Base-by-base conservation (phyloP, 1,140 invertebrate genomes). In the Elymnias hypermnestra region DNA sequence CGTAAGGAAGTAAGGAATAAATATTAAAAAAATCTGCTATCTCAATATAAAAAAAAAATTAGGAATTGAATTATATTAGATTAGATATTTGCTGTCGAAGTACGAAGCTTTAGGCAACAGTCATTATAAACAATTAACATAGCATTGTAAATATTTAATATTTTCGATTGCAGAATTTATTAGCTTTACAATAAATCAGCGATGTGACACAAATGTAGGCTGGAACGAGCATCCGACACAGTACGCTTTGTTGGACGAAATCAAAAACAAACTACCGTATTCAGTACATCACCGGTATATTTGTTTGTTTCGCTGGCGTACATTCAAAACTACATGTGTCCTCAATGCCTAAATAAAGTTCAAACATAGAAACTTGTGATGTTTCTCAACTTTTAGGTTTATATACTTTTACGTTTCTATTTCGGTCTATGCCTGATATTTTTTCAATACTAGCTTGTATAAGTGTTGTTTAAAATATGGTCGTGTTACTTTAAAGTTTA, bases 241-340 rank as follows among this genome's bases (percentile, higher is more conserved):
- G 40, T 53, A 49, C 57, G 66, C 68, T 70, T 75, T 72, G 72
- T 74, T 64, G 63, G 36, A 41, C 57, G 47, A 60, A 74, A 72
- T 75, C 68, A 68, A 70, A 67, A 66, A 70, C 63, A 70, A 72
- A 66, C 56, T 63, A 46, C 36, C 41, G 43, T 49, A 39, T 57
- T 57, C 45, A 39, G 41, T 49, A 26, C 22, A 36, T 52, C 25
- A 50, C 12, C 43, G 49, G 8, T n/a, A 39, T 48, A 48, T 52
- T 17, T 10, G n/a, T 46, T 35, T 41, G 38, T 52, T 28, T 43
- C 23, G 8, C 18, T 19, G 12, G 17, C 17, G 29, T 7, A 31
- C 26, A 10, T 29, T n/a, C n/a, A 18, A 13, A 17, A 15, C 2
- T 13, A 33, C 13, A 18, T 33, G 7, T 14, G 14, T 17, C 13